Conservation (phyloP, 2,888 invertebrate genomes). For the Apodemia duryi region DNA sequence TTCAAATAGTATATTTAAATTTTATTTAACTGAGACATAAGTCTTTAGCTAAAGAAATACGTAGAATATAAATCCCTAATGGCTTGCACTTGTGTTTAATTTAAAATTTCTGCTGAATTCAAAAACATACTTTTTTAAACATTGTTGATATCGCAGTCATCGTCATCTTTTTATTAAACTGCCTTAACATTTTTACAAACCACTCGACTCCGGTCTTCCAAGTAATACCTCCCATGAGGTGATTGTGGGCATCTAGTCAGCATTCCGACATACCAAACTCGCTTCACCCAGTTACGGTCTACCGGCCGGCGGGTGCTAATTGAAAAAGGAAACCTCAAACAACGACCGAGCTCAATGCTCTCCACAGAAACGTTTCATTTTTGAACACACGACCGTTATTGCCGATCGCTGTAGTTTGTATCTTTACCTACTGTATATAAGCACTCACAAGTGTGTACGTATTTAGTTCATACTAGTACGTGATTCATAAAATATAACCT, state of each 20-base stretch:
- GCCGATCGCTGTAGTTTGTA: constrained; percentile 43
- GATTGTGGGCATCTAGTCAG: constrained; percentile 42
- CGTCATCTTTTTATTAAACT: not conserved
- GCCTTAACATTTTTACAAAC: constrained; percentile 13
- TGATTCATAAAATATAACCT: constrained; percentile 3
- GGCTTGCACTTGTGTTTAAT: too few species aligned
- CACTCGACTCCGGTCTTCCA: constrained; percentile 15
- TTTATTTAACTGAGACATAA: too few species aligned
- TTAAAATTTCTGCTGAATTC: too few species aligned
- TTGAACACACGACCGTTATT: constrained; percentile 74
- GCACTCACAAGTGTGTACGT: not conserved
- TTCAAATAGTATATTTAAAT: too few species aligned
- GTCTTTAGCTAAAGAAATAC: too few species aligned
- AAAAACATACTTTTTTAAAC: not conserved
- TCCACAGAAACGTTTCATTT: constrained; percentile 78
- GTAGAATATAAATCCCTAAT: too few species aligned
- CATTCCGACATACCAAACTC: constrained; percentile 41
- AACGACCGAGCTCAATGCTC: constrained; percentile 76
- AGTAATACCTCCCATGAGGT: constrained; percentile 44
- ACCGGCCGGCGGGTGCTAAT: constrained; percentile 76
- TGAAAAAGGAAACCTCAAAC: constrained; percentile 79
- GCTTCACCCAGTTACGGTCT: constrained; percentile 77
- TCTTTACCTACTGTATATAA: constrained; percentile 7
- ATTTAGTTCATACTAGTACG: not conserved
- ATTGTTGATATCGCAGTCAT: not conserved